Evolutionary conservation across 2,113 vertebrate genomes (phyloP).

Genomic region (Tachysurus fulvidraco): DNA sequence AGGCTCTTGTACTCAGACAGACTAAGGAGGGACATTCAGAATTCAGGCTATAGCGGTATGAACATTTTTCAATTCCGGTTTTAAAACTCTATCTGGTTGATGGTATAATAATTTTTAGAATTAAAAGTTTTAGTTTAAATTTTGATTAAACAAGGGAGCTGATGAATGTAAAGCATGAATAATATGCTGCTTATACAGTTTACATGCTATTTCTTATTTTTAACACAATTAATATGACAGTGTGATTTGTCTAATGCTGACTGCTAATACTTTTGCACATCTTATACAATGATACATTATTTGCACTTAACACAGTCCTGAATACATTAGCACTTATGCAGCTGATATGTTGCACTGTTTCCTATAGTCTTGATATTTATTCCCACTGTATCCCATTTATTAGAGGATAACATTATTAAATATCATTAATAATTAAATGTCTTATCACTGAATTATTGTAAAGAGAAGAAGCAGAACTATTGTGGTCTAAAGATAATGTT

Average conservation of each 20-base stretch:
- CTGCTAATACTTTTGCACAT: background rate
- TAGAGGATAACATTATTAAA: background rate
- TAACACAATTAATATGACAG: background rate
- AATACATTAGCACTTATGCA: background rate
- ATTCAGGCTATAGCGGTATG: constrained; percentile 62
- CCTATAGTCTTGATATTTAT: background rate
- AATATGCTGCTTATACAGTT: background rate
- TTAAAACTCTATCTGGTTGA: background rate
- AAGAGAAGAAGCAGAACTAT: background rate
- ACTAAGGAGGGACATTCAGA: constrained; percentile 19
- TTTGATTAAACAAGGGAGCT: background rate
- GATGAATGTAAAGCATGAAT: background rate
- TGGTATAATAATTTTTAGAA: background rate
- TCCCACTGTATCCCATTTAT: background rate
- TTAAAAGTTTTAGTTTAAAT: background rate
- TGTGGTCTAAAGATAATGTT: background rate
- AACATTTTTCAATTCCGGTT: constrained; percentile 18
- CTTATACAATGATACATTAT: background rate
- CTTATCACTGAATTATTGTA: background rate
- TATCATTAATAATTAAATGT: background rate
- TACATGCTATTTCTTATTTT: background rate
- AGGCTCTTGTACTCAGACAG: constrained; percentile 34
- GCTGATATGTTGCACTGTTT: background rate
- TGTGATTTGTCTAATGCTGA: background rate
- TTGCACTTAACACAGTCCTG: background rate